Percentiles rank a stretch among this genome's conserved stretches.
Evolutionary conservation across 2,797 vertebrate species (phyloP).

Genomic region (Enteromius fasciolatus): DNA sequence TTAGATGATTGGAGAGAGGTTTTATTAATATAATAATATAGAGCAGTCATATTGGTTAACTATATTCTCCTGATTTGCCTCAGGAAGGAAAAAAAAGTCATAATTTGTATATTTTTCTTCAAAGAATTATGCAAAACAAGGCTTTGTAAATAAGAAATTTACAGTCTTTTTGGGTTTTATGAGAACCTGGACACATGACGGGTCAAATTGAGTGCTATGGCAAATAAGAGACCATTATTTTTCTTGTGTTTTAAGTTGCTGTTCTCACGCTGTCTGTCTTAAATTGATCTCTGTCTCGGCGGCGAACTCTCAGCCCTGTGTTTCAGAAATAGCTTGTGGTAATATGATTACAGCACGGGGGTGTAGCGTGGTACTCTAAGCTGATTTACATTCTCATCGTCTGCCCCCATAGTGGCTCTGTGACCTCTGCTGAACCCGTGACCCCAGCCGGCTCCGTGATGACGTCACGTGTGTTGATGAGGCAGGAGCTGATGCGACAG

Average conservation of each 20-base stretch:
- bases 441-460: constrained; percentile 56
- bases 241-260: constrained; percentile 1
- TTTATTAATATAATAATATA: neutral
- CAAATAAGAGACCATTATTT: neutral
- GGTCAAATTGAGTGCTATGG: neutral
- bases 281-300: neutral
- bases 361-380: constrained; percentile 25
- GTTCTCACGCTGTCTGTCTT: constrained; percentile 27
- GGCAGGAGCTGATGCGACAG: constrained; percentile 90
- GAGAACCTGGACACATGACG: neutral
- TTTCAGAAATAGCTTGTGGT: constrained; percentile 32
- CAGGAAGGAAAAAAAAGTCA: neutral
- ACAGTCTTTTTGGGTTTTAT: neutral
- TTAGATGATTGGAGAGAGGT: neutral
- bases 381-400: constrained; percentile 12
- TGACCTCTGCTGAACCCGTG: constrained; percentile 52
- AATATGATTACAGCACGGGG: constrained; percentile 30
- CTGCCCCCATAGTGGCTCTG: constrained; percentile 51
- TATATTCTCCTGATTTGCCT: neutral
- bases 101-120: neutral
- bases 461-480: constrained; percentile 78
- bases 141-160: neutral
- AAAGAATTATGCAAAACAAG: neutral
- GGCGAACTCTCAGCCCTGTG: neutral
- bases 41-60: neutral